These are phyloP conservation scores for Perca schrenkii DNA, from an alignment of 2,113 vertebrate species.

Conservation along the genomic window DNA sequence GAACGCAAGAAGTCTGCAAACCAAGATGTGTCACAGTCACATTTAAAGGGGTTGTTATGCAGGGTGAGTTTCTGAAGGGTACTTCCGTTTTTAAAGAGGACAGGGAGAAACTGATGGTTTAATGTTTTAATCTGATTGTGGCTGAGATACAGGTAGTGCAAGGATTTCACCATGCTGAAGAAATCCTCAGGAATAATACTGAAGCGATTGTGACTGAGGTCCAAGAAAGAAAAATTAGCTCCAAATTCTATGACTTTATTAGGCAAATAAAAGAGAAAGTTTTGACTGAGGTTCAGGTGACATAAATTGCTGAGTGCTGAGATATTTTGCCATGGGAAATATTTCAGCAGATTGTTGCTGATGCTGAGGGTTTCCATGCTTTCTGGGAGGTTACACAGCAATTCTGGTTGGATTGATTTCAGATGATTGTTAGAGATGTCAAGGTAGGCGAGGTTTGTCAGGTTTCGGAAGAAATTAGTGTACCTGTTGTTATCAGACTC, in stretches of 20 bases:
- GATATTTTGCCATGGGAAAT: slow-evolving; percentile 84
- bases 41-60: slow-evolving; percentile 86
- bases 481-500: slow-evolving; percentile 76
- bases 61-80: slow-evolving; percentile 79
- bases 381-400: slow-evolving; percentile 75
- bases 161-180: slow-evolving; percentile 64
- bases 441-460: slow-evolving; percentile 80
- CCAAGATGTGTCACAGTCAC: slow-evolving; percentile 85
- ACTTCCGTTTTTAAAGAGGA: slow-evolving; percentile 61
- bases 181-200: slow-evolving; percentile 80
- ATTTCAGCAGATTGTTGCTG: slow-evolving; percentile 75
- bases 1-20: slow-evolving; percentile 85
- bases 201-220: slow-evolving; percentile 86
- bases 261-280: slow-evolving; percentile 72
- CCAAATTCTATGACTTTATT: slow-evolving; percentile 59
- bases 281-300: slow-evolving; percentile 83
- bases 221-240: slow-evolving; percentile 73
- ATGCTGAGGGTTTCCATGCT: slow-evolving; percentile 75
- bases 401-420: slow-evolving; percentile 64
- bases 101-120: slow-evolving; percentile 68
- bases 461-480: slow-evolving; percentile 80
- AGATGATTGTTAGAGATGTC: slow-evolving; percentile 85
- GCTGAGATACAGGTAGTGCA: slow-evolving; percentile 77
- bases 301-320: slow-evolving; percentile 73
- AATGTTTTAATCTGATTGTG: slow-evolving; percentile 83